phyloP scores from a whole-genome alignment of 1,140 invertebrate genomes.

The Cydia amplana region DNA sequence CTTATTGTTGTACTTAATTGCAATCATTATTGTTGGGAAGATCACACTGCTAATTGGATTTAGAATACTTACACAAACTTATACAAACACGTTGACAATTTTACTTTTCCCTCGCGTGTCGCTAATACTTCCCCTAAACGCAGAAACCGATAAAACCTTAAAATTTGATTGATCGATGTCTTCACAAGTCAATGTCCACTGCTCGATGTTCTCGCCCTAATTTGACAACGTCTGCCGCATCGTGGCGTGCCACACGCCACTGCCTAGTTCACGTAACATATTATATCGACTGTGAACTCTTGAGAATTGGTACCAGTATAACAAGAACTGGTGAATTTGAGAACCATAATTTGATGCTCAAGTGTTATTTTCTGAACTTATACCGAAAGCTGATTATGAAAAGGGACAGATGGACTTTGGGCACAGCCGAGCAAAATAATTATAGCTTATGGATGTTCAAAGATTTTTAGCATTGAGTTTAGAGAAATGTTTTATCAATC shows the following conservation, averaged over 20 bases:
- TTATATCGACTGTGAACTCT: background rate
- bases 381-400: no score
- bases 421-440: no score
- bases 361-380: no score
- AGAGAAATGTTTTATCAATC: no score
- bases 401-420: no score
- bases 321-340: background rate
- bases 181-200: constrained; percentile 25
- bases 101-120: background rate
- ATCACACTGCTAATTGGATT: background rate
- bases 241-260: constrained; percentile 53
- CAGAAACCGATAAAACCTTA: constrained; percentile 23
- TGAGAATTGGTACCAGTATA: constrained; percentile 3
- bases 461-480: no score
- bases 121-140: background rate
- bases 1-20: no score
- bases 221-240: constrained; percentile 45
- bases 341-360: no score
- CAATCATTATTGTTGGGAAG: background rate
- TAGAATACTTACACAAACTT: background rate
- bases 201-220: constrained; percentile 38
- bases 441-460: no score
- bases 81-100: background rate
- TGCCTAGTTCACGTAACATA: background rate
- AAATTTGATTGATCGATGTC: constrained; percentile 29